Base-by-base conservation (phyloP, 2,888 invertebrate genomes). In the Pollenia labialis region DNA sequence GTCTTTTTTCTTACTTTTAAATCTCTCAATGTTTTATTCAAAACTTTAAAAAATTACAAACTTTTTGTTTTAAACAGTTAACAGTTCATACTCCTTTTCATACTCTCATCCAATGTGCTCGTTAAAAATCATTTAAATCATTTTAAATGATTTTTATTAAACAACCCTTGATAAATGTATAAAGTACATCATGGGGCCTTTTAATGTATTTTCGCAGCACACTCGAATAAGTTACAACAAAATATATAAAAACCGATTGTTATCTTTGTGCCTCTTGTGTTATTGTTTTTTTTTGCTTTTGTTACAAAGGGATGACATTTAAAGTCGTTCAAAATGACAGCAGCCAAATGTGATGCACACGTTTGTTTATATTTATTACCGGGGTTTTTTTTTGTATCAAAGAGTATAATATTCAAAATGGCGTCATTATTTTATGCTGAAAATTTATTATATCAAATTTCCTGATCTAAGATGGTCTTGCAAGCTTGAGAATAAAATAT, bases 281-380 rank as follows among this genome's bases (percentile, higher is more conserved):
- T 76, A 48, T 62, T 72, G 52, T 64, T 64, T 56, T 42, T 50
- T 48, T 44, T 46, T 62, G 64, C 16, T 66, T 40, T 54, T 72
- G 14, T 44, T 79, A 44, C 64, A 68, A 81, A 68, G 74, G 66
- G 74, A 81, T 81, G 81, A 66, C 74, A 66, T 81, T 56, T 66
- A 74, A 68, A 56, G 44, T 52, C 81, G n/a, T 81, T 74, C 68
- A 68, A 75, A 81, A 68, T 81, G 74, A 81, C 81, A 81, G 66
- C 81, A 66, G 4, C 48, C 66, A 42, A 72, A 81, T 64, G 81
- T 72, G 62, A 74, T 81, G 81, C 81, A 75, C 74, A 81, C 81
- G 66, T 75, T 75, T 75, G 58, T 68, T 60, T 18, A 58, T 75
- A 66, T 58, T 81, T 81, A 81, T 81, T 58, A 23, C 50, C 52